Base-by-base conservation (phyloP, 2,888 invertebrate genomes). In the Dioctria rufipes region DNA sequence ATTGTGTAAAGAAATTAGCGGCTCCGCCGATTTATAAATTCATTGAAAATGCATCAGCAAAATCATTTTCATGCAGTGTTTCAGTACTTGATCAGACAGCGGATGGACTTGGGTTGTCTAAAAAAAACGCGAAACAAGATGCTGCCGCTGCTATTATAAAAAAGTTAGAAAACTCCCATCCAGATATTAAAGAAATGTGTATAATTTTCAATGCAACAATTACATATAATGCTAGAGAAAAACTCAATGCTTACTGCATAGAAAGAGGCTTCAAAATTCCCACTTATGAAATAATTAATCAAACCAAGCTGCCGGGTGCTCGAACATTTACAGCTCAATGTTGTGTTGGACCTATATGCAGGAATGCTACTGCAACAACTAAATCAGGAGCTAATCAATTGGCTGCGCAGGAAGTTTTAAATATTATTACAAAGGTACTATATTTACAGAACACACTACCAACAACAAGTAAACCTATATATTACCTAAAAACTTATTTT, bases 81-180 rank as follows among this genome's bases (percentile, higher is more conserved):
- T 77, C 86, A 81, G 86, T 90, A 83, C 82, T 89, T 86, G 37
- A 89, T 83, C 37, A 85, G 39, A 66, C 89, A 85, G 85, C 86
- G 61, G 63, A 88, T 86, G 89, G 91, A 84, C 84, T 88, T 86
- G 91, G 88, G 4, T 85, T 90, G 83, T 83, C 91, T 81, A 90
- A 92, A 87, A 82, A 89, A 25, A 86, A 87, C 84, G 86, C 90
- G 84, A 89, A 89, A 85, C 86, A 89, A 88, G 87, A 88, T 84
- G 77, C 88, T 84, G 83, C 86, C 85, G 37, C 88, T 85, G 85
- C 88, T 86, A 9, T 90, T 85, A 81, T 88, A 85, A 83, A 90
- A 85, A 90, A 90, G 86, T 67, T 91, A 84, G 88, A 89, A 85
- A 40, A 87, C 86, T 82, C 81, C 0, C 75, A 85, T 77, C 83